Conservation (phyloP, 1,140 invertebrate genomes). For the Drosophila ercepeae region DNA sequence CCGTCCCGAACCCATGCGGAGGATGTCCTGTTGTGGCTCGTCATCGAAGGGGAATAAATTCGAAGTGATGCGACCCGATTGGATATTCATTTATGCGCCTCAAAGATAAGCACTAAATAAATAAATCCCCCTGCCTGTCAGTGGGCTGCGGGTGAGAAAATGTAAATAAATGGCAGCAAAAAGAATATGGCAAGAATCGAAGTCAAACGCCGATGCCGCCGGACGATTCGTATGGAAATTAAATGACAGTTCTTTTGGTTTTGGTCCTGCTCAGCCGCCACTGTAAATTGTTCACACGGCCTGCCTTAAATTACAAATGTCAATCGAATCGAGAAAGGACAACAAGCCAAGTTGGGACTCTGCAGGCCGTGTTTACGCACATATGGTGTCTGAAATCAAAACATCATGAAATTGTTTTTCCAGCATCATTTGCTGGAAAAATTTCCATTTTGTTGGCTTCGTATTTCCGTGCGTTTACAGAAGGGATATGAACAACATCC, state of each 20-base stretch:
- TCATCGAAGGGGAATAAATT: conserved; percentile 66
- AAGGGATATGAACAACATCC: conserved; percentile 81
- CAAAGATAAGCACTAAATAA: conserved; percentile 79
- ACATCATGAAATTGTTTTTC: conserved; percentile 81
- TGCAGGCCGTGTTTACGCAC: conserved; percentile 54
- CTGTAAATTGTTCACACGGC: conserved; percentile 62
- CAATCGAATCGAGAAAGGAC: conserved; percentile 54
- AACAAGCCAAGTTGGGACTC: conserved; percentile 13
- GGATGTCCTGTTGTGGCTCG: conserved; percentile 31
- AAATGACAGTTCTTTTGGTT: conserved; percentile 38
- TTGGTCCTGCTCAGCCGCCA: not conserved
- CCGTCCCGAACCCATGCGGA: not conserved
- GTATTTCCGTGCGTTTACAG: conserved; percentile 78
- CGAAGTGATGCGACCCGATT: conserved; percentile 61
- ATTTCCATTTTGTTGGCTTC: conserved; percentile 61
- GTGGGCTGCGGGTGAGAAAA: conserved; percentile 42
- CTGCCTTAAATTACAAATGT: conserved; percentile 72
- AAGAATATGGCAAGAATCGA: conserved; percentile 62
- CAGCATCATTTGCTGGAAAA: conserved; percentile 63
- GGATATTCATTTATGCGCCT: conserved; percentile 79
- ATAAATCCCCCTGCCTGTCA: conserved; percentile 46
- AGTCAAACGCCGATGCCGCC: conserved; percentile 45
- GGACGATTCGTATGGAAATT: conserved; percentile 55
- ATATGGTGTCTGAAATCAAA: conserved; percentile 75
- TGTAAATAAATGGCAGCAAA: conserved; percentile 77